Evolutionary conservation across 2,113 vertebrate species (phyloP), one percentile per base, ranked within the genome.

Genomic region (Podarcis cretensis): DNA sequence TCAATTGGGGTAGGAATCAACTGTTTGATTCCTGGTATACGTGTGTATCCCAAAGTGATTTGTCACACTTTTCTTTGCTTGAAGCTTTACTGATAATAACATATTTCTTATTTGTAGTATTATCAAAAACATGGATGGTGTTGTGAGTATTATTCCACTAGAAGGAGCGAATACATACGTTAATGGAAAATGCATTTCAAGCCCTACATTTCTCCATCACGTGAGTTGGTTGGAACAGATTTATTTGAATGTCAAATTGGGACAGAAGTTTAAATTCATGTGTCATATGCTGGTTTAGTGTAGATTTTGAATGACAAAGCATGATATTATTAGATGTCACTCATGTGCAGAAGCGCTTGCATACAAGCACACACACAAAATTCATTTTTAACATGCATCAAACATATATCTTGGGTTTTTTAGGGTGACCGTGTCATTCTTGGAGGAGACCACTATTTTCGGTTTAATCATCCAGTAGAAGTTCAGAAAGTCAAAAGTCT

Each of bases 361-460:
- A 54, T 12, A 2, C 48, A 63, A 18, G 5, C 16, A 5, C 18
- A 63, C 18, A 63, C 59, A 63, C 59, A 16, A 63, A 20, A 63
- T 1, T 63, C 16, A 63, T 63, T 20, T 63, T 18, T 63, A 20
- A 63, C 18, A 63, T 63, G 59, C 13, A 63, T 1, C 59, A 63
- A 63, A 18, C 59, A 85, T 21, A 71, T 84, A 81, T 21, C 6
- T 1, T 91, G 65, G 89, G 68, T 90, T 90, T 89, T 87, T 71
- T 23, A 99, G 99, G 99, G 99, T 30, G 99, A 99, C 93, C 95
- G 99, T 63, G 97, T 99, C 88, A 97, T 99, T 94, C 98, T 99
- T 3, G 99, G 99, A 27, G 99, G 98, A 81, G 98, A 99, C 91
- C 99, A 99, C 95, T 99, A 99, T 95, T 99, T 99, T 94, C 97